Evolutionary conservation across 2,888 invertebrate genomes (phyloP), one percentile per base, ranked within the genome.

Genomic region (Drosophila phalerata): DNA sequence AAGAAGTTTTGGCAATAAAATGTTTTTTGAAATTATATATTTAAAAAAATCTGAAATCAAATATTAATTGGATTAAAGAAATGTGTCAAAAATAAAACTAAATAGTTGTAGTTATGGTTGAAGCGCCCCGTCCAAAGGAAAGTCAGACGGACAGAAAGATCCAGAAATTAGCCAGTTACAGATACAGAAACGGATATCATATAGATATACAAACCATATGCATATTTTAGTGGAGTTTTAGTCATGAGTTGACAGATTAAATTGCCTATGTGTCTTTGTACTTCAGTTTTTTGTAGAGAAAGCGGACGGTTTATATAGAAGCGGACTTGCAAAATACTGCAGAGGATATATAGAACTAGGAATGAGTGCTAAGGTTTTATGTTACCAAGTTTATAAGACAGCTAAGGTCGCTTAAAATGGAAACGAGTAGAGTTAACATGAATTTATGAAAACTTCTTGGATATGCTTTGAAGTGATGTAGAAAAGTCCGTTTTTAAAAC

Each of bases 11-110:
- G 91, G 89, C 91, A 91, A 91, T 91, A 86, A 90, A 92, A 92
- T 92, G 92, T 92, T 92, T 92, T 92, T 92, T 92, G 92, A 92
- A 92, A 90, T 90, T 91, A 90, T 91, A 90, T 88, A 91, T 91
- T 91, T 89, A 91, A 92, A 92, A 88, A 92, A 92, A 92, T 92
- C 92, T 92, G 92, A 92, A 92, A 92, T 92, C 92, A 92, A 92
- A 92, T 91, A 88, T 68, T 91, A 80, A 88, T 85, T 84, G 83
- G 82, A 89, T 92, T 92, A 91, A 92, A 91, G 85, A 85, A 90
- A 84, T 88, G 88, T 86, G 81, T 76, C 49, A 72, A 64, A 80
- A 77, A 82, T 71, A 71, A 79, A 76, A 79, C 45, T 19, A 61
- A 64, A 43, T 66, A 70, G 3, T 53, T 74, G n/a, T 60, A 65